phyloP scores from a whole-genome alignment of 2,888 invertebrate species.

The Sisyra nigra region DNA sequence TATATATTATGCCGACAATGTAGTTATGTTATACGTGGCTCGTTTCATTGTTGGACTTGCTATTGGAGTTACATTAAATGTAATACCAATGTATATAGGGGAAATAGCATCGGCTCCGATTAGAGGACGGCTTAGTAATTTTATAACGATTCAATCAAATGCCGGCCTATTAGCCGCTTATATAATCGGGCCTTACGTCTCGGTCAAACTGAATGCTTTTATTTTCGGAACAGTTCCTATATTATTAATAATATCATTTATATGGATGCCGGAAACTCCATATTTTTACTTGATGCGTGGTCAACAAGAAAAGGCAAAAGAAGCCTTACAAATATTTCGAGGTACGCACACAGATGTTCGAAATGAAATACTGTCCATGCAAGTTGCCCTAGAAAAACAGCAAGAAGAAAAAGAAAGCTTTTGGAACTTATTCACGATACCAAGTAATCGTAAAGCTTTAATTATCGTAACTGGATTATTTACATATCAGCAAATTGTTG shows the following conservation, averaged over 20 bases:
- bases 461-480: constrained; percentile 4
- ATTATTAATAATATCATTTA: constrained; percentile 2
- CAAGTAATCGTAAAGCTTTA: constrained; percentile 3
- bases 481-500: constrained; percentile 2
- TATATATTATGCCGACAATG: constrained; percentile 35
- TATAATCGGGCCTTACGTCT: constrained; percentile 1
- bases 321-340: background rate
- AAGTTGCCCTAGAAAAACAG: constrained; percentile 3
- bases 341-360: constrained; percentile 1
- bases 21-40: constrained; percentile 34
- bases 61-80: constrained; percentile 13
- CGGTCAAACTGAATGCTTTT: background rate
- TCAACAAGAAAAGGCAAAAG: constrained; percentile 1
- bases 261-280: constrained; percentile 7
- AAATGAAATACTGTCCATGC: constrained; percentile 3
- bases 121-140: constrained; percentile 30
- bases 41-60: constrained; percentile 41
- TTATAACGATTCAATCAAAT: constrained; percentile 26
- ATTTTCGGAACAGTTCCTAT: constrained; percentile 3
- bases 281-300: constrained; percentile 6
- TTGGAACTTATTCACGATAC: background rate
- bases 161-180: constrained; percentile 3
- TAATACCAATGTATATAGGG: constrained; percentile 8
- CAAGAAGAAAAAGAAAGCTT: background rate
- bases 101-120: constrained; percentile 9